phyloP scores from a whole-genome alignment of 2,113 vertebrate species.

The Phycodurus eques region DNA sequence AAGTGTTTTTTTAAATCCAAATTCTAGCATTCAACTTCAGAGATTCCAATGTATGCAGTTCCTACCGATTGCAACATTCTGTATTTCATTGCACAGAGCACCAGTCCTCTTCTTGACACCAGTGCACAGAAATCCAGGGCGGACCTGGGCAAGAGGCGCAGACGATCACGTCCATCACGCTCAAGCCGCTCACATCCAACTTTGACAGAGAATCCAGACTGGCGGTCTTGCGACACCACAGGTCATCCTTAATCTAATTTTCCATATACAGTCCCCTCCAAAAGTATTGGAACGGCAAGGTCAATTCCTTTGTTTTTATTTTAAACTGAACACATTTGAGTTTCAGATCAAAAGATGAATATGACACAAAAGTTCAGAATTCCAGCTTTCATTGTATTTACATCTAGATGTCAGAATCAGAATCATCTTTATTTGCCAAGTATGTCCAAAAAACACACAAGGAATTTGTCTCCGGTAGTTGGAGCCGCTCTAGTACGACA shows the following conservation, averaged over 20 bases:
- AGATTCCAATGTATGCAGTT: neutral
- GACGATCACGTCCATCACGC: constrained; percentile 72
- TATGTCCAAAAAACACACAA: too few species aligned
- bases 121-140: constrained; percentile 79
- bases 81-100: constrained; percentile 65
- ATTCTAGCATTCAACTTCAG: neutral
- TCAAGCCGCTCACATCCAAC: constrained; percentile 39
- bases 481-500: too few species aligned
- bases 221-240: constrained; percentile 81
- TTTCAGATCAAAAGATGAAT: neutral
- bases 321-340: neutral
- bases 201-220: constrained; percentile 34
- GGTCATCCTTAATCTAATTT: constrained; percentile 61
- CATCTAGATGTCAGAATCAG: too few species aligned
- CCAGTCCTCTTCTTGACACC: constrained; percentile 80
- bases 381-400: too few species aligned
- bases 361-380: too few species aligned
- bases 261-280: too few species aligned
- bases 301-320: neutral
- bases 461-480: too few species aligned
- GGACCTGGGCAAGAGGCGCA: constrained; percentile 72
- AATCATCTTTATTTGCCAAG: too few species aligned
- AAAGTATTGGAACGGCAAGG: too few species aligned
- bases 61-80: neutral
- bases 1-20: neutral